These are phyloP conservation scores for Diadema setosum DNA, from an alignment of 35 echinoderm and acorn worm species.

Conservation along the genomic window DNA sequence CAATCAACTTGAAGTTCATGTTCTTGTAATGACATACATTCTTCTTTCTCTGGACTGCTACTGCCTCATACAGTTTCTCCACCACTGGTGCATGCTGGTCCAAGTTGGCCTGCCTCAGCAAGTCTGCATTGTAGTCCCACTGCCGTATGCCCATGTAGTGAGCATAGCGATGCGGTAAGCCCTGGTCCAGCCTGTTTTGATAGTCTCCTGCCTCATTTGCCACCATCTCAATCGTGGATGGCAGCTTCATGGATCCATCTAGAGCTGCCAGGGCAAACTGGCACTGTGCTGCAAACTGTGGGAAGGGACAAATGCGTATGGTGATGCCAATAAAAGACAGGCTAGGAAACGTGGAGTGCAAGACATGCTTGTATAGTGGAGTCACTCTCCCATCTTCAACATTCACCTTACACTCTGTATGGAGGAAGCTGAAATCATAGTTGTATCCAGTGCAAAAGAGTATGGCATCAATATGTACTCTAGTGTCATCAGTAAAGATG, in stretches of 20 bases:
- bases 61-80: conserved; percentile 35
- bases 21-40: conserved; percentile 66
- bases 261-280: conserved; percentile 38
- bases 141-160: conserved; percentile 54
- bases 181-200: conserved; percentile 9
- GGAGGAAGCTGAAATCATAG: conserved; percentile 69
- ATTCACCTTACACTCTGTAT: conserved; percentile 40
- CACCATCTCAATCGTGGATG: conserved; percentile 67
- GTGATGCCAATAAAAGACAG: conserved; percentile 71
- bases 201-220: conserved; percentile 21
- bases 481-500: conserved; percentile 42
- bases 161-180: conserved; percentile 35
- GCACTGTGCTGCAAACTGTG: conserved; percentile 52
- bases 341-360: conserved; percentile 53
- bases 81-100: conserved; percentile 5
- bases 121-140: conserved; percentile 66
- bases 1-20: conserved; percentile 34
- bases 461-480: conserved; percentile 42
- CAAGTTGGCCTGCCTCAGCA: conserved; percentile 10
- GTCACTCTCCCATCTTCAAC: conserved; percentile 41
- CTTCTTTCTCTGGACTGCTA: background rate
- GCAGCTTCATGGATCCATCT: conserved; percentile 61
- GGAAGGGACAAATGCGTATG: conserved; percentile 66
- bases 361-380: conserved; percentile 74
- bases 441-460: conserved; percentile 87